A percentile compares a stretch with the other conserved stretches of the same genome.
phyloP scores from a whole-genome alignment of 2,113 vertebrate genomes.

The Cavia porcellus region DNA sequence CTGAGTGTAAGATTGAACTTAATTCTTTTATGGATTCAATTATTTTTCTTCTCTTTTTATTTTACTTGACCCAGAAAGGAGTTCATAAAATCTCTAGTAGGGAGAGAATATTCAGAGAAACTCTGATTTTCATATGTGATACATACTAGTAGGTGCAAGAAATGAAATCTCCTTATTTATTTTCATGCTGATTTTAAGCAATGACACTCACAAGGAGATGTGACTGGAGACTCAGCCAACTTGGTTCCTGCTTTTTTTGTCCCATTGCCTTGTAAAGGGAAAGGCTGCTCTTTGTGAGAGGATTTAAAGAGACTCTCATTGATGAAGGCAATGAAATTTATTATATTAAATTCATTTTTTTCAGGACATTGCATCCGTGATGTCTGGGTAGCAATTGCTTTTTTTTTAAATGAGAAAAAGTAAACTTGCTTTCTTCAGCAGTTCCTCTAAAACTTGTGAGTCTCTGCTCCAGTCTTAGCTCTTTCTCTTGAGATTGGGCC shows the following conservation, averaged over 20 bases:
- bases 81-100: neutral
- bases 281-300: neutral
- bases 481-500: slow-evolving; percentile 77
- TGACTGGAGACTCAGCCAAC: neutral
- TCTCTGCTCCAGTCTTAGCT: slow-evolving; percentile 24
- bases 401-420: neutral
- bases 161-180: neutral
- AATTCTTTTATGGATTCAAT: neutral
- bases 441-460: slow-evolving; percentile 52
- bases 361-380: neutral
- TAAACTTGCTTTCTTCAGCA: neutral
- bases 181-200: neutral
- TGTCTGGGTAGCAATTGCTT: neutral
- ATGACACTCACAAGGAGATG: neutral
- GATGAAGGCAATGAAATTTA: neutral
- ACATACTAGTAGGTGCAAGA: neutral
- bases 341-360: neutral
- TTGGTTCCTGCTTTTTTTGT: neutral
- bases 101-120: neutral
- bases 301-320: neutral
- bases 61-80: neutral
- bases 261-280: neutral
- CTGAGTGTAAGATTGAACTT: neutral
- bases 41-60: slow-evolving; percentile 10
- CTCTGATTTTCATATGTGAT: neutral